Evolutionary conservation across 2,888 invertebrate genomes (phyloP), one percentile per base, ranked within the genome.

Genomic region (Malacosoma neustria): DNA sequence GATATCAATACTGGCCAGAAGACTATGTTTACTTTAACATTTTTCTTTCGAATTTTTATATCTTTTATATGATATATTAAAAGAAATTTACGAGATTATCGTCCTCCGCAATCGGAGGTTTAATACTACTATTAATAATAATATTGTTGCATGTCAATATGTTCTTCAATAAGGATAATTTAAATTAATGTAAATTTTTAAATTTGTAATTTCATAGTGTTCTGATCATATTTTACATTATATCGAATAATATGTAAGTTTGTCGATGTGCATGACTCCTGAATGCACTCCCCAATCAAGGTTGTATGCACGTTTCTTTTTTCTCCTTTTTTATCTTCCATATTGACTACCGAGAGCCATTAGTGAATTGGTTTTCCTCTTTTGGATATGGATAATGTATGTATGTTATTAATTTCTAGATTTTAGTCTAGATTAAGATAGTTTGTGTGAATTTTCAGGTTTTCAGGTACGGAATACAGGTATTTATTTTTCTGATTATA

Each of bases 221-320:
- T 22, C 9, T 22, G 22, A 22, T 22, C 22, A 22, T 22, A 22
- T 22, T 22, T 22, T 31, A 4, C 37, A 2, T 29, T 15, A 32
- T 32, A 13, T 32, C 9, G 12, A 32, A 4, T 11, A 13, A 11
- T 11, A 13, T 11, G 14, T 13, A 4, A 15, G 22, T 22, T 7
- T 74, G 73, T 77, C 67, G 57, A 70, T 72, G 84, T 81, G 84
- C 84, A 84, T 84, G 84, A 57, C 43, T 73, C 81, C 82, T 61
- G 80, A 82, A 81, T 84, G 84, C 82, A 82, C 80, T 71, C 72
- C 79, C 68, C 66, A 57, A 65, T 67, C 72, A 71, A 73, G 82
- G 82, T 79, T 84, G 84, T 80, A 53, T 82, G 84, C 84, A 84
- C 84, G 84, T 69, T 68, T 50, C 63, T 65, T 57, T 66, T 61